phyloP scores from a whole-genome alignment of 2,113 vertebrate genomes.

The Pachyramphus minor region DNA sequence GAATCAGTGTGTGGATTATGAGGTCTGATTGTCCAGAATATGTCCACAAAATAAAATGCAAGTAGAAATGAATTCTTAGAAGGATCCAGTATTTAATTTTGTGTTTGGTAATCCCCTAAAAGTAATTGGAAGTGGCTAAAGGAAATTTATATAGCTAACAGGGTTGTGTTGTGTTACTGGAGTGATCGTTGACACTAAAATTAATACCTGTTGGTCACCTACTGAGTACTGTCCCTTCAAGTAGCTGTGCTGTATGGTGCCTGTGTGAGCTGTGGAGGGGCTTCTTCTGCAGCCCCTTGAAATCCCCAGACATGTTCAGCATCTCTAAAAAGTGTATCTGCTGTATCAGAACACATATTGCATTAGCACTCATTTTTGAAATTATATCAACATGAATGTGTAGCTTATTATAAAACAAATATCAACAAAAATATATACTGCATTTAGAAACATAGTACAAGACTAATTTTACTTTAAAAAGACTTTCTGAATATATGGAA shows the following conservation, averaged over 20 bases:
- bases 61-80: neutral
- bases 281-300: neutral
- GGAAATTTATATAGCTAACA: neutral
- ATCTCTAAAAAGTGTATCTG: neutral
- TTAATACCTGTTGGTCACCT: neutral
- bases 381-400: neutral
- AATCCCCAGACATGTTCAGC: neutral
- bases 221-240: neutral
- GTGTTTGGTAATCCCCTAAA: fast-evolving
- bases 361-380: neutral
- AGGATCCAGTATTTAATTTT: neutral
- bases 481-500: neutral
- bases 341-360: neutral
- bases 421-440: neutral
- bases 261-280: neutral
- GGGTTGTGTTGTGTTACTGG: neutral
- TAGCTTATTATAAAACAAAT: neutral
- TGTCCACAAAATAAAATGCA: neutral
- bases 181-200: neutral
- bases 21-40: neutral
- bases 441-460: neutral
- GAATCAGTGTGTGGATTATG: neutral
- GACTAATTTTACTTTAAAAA: neutral
- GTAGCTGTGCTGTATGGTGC: neutral
- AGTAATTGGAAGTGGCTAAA: neutral